Percentiles rank a stretch among this genome's conserved stretches.
phyloP scores from a whole-genome alignment of 2,888 invertebrate species.

The Blastobasis lacticolella region DNA sequence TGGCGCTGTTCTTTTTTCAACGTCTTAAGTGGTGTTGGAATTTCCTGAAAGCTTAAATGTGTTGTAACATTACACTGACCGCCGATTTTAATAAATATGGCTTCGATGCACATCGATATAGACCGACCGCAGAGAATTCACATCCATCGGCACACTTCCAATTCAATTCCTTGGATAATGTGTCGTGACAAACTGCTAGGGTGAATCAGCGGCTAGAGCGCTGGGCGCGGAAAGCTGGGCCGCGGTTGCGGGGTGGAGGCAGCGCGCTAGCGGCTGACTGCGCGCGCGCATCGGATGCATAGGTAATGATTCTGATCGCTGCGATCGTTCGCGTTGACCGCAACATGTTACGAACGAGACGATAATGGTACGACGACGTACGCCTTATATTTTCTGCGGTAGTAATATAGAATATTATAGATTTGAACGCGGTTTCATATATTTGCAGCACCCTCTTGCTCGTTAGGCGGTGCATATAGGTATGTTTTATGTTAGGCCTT shows the following conservation, averaged over 20 bases:
- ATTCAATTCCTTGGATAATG: conserved; percentile 53
- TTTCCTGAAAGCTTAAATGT: conserved; percentile 24
- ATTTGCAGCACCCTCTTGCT: too few species aligned
- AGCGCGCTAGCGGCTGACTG: conserved; percentile 33
- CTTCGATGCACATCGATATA: conserved; percentile 50
- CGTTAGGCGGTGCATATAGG: not conserved
- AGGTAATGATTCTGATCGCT: conserved; percentile 60
- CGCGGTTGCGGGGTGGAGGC: conserved; percentile 12
- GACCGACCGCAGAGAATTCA: conserved; percentile 58
- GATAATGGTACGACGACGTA: conserved; percentile 53
- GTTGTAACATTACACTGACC: conserved; percentile 52
- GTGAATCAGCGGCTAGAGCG: not conserved
- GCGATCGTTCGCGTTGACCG: conserved; percentile 55
- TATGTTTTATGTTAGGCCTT: not conserved
- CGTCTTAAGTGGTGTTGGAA: conserved; percentile 13
- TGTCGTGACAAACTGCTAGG: conserved; percentile 49
- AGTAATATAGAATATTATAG: conserved; percentile 41
- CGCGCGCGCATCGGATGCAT: conserved; percentile 33
- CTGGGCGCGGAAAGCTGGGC: not conserved
- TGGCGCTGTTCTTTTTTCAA: conserved; percentile 30
- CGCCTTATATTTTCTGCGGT: conserved; percentile 51
- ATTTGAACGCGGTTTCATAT: conserved; percentile 31
- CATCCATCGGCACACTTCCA: conserved; percentile 53
- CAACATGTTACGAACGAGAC: conserved; percentile 65
- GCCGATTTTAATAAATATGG: conserved; percentile 59